Percentiles rank a stretch among this genome's conserved stretches.
phyloP scores from a whole-genome alignment of 2,888 invertebrate genomes.

The Lepetodrilus schrolli region DNA sequence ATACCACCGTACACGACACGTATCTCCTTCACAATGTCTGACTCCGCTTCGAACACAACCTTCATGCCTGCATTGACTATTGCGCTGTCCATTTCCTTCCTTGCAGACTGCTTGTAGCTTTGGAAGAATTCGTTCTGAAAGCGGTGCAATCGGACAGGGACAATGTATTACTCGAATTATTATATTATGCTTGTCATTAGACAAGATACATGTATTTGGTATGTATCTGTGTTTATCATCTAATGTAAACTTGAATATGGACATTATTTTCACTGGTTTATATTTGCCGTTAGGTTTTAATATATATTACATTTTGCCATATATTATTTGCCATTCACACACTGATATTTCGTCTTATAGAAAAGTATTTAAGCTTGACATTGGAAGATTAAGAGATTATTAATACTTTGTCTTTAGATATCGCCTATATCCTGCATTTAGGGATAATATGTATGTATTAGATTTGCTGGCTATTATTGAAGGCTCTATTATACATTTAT shows the following conservation, averaged over 20 bases:
- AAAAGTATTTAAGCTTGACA: too few species aligned
- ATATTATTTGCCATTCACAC: too few species aligned
- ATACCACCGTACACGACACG: constrained; percentile 92
- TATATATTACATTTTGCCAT: too few species aligned
- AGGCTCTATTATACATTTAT: background rate
- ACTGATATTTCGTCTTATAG: too few species aligned
- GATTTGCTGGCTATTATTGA: background rate
- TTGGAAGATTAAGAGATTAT: too few species aligned
- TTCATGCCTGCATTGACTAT: constrained; percentile 90
- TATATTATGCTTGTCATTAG: background rate
- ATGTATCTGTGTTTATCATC: background rate
- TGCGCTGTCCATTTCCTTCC: constrained; percentile 95
- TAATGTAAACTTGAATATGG: background rate
- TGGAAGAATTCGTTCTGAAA: constrained; percentile 81
- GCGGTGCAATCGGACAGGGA: too few species aligned
- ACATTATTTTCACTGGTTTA: too few species aligned
- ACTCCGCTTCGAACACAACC: constrained; percentile 79
- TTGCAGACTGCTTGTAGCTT: constrained; percentile 90
- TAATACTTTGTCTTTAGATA: background rate
- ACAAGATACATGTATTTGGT: background rate
- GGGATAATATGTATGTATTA: background rate
- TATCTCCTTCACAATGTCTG: constrained; percentile 79
- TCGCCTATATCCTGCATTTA: background rate
- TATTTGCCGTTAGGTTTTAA: too few species aligned
- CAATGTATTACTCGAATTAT: background rate